Conservation (phyloP, 2,888 invertebrate genomes). For the Synergus umbraculus region DNA sequence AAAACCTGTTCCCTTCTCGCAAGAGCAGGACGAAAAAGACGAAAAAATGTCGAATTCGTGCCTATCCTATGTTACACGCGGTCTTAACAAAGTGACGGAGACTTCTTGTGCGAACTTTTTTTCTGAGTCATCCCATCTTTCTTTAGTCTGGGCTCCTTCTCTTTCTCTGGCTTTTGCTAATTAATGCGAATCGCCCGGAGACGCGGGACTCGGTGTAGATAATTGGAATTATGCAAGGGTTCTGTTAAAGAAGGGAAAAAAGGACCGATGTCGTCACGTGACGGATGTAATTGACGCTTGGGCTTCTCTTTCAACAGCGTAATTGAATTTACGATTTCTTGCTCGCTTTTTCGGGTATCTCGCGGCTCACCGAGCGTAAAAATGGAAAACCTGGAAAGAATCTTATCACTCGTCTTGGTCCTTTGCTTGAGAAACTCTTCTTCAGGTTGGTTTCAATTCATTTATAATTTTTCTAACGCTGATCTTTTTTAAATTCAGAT, state of each 20-base stretch:
- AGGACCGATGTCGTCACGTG: conserved; percentile 66
- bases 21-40: conserved; percentile 44
- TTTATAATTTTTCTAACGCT: not conserved
- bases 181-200: conserved; percentile 66
- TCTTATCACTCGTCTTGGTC: not conserved
- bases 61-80: conserved; percentile 57
- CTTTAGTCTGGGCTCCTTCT: conserved; percentile 45
- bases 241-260: conserved; percentile 58
- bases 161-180: conserved; percentile 67
- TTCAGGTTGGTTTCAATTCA: not conserved
- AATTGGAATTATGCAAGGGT: conserved; percentile 75
- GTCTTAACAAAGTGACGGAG: conserved; percentile 64
- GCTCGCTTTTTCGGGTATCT: conserved; percentile 58
- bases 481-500: not conserved
- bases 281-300: conserved; percentile 73
- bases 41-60: conserved; percentile 50
- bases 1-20: conserved; percentile 66
- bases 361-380: conserved; percentile 10
- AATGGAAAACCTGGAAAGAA: conserved; percentile 24
- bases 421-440: not conserved
- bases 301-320: conserved; percentile 58
- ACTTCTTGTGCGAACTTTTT: conserved; percentile 62
- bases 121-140: conserved; percentile 43
- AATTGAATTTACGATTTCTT: conserved; percentile 72
- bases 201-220: conserved; percentile 64